Evolutionary conservation across 2,888 invertebrate species (phyloP), one percentile per base, ranked within the genome.

Genomic region (Nomada fabriciana): DNA sequence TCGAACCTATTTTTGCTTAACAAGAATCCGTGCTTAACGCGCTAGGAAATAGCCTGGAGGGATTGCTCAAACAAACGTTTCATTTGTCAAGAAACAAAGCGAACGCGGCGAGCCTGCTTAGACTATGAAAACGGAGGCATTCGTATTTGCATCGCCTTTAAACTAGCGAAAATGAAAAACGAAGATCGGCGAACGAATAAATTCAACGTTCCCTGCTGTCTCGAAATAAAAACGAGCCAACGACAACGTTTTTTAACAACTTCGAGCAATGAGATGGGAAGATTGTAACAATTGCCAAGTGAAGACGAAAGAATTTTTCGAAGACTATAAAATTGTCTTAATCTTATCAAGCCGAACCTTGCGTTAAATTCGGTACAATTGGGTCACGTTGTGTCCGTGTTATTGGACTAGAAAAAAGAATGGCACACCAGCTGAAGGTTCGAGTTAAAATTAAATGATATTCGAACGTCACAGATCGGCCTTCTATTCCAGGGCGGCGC

Each of bases 51-150:
- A 74, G 74, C 50, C 68, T 13, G 50, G 13, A 59, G 36, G 68
- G 67, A 74, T 74, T 68, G 23, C 59, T 59, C 42, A 50, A 74
- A 59, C 74, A 59, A 74, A 68, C 67, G 74, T 59, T 68, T 52
- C 74, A 42, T 59, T 74, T 74, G 68, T 74, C 57, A 13, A 15
- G 59, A 50, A 74, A 59, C 59, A 59, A 67, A 67, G 67, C 47
- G 29, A 4, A 47, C 50, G 20, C 5, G 36, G 36, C 60, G 20
- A 36, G n/a, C 9, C 55, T 36, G 47, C 36, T 68, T 23, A n/a
- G 47, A 18, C 18, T 10, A 7, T 9, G n/a, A 47, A 42, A 74
- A 50, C 36, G 18, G 23, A 59, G n/a, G n/a, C n/a, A 50, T 52
- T 72, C 52, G 52, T 53, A 50, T 53, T 72, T 25, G 52, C 23